Evolutionary conservation across 2,113 vertebrate species (phyloP).

Genomic region (Euleptes europaea): DNA sequence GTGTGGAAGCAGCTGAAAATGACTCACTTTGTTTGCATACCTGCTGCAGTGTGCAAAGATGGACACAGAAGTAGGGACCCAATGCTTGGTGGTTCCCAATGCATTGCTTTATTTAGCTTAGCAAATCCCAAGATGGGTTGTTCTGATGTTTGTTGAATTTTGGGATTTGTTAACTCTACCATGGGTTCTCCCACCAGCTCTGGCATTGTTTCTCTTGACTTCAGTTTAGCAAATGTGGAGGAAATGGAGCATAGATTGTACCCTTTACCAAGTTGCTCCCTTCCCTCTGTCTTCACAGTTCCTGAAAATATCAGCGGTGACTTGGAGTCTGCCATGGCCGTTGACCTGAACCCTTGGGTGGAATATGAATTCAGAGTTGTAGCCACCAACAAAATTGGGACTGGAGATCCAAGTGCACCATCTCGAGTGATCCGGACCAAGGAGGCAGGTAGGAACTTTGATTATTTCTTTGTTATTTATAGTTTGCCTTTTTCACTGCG

Average conservation of each 20-base stretch:
- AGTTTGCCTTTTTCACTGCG: no score
- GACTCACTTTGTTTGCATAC: no score
- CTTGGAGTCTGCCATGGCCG: slow-evolving; percentile 94
- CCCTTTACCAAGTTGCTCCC: neutral
- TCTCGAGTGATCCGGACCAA: slow-evolving; percentile 89
- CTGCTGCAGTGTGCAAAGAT: no score
- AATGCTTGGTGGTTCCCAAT: no score
- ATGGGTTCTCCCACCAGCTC: neutral
- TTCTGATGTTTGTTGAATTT: no score
- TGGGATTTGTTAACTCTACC: no score
- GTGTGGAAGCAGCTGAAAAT: no score
- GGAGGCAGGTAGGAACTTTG: slow-evolving; percentile 86
- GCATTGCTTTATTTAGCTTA: no score
- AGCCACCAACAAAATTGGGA: slow-evolving; percentile 92
- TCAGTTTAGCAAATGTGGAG: neutral
- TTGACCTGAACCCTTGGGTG: slow-evolving; percentile 95
- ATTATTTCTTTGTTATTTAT: no score
- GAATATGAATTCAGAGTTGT: slow-evolving; percentile 98
- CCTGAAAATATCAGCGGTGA: slow-evolving; percentile 91
- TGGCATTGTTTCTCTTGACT: neutral
- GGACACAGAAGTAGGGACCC: no score
- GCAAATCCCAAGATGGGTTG: no score
- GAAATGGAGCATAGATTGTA: slow-evolving; percentile 1
- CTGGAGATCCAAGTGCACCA: slow-evolving; percentile 91
- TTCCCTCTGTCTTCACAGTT: slow-evolving; percentile 73